Conservation (phyloP, 2,888 invertebrate genomes). For the Rutpela maculata region DNA sequence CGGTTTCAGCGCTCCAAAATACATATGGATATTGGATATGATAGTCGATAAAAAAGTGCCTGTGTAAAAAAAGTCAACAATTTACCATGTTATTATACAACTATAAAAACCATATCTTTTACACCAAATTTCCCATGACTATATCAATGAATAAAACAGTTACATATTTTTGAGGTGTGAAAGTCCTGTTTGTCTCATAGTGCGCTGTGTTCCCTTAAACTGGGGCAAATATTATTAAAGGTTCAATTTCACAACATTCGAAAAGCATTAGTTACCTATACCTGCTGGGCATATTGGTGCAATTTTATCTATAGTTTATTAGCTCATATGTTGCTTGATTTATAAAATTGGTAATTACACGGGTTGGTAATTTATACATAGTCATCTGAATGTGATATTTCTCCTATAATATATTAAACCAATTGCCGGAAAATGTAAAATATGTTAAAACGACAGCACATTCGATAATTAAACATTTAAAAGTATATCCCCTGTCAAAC, state of each 20-base stretch:
- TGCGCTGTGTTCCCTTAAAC: no score
- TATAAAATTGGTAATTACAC: background rate
- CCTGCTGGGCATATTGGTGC: background rate
- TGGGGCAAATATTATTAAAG: background rate
- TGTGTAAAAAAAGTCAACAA: no score
- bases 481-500: background rate
- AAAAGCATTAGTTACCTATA: background rate
- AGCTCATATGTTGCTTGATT: background rate
- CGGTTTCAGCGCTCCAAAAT: no score
- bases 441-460: background rate
- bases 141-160: no score
- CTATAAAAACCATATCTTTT: no score
- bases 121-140: no score
- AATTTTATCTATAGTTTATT: conserved; percentile 7
- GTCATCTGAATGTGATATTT: background rate
- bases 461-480: background rate
- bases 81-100: no score
- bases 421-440: background rate
- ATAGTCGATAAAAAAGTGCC: no score
- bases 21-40: no score
- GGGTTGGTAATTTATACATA: background rate
- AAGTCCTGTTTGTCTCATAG: no score
- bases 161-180: no score
- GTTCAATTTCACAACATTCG: background rate
- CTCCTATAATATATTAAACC: background rate